A percentile compares a stretch with the other conserved stretches of the same genome.
Conservation (phyloP, 2,888 invertebrate species). For the Stegophylla sp. region DNA sequence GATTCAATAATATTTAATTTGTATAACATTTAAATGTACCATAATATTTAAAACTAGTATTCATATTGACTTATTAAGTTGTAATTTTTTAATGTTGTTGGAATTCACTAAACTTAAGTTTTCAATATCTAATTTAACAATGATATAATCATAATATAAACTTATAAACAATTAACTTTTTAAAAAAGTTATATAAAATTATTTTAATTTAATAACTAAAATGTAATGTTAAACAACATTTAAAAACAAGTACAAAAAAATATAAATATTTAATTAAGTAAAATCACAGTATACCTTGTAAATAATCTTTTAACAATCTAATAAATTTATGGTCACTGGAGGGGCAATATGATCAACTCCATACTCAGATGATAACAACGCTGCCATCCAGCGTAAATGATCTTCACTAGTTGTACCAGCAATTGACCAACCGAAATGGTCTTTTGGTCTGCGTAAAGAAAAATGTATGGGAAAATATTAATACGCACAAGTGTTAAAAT, state of each 20-base stretch:
- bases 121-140: neutral
- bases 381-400: constrained; percentile 80
- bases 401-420: constrained; percentile 79
- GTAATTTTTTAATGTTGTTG: neutral
- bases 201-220: too few species aligned
- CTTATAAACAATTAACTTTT: neutral
- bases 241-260: neutral
- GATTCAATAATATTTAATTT: constrained; percentile 13
- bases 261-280: constrained; percentile 11
- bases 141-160: neutral
- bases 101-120: neutral
- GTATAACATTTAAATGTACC: neutral
- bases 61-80: neutral
- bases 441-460: constrained; percentile 71
- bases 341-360: constrained; percentile 64
- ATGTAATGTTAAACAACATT: neutral
- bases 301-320: constrained; percentile 44
- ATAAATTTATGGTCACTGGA: constrained; percentile 56
- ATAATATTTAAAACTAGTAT: constrained; percentile 17
- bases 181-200: too few species aligned
- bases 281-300: constrained; percentile 16
- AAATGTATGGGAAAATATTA: neutral
- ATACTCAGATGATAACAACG: constrained; percentile 78
- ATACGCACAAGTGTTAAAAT: too few species aligned
- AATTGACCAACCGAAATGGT: constrained; percentile 79